phyloP scores from a whole-genome alignment of 2,888 invertebrate species.

The Pasiphila rectangulata region DNA sequence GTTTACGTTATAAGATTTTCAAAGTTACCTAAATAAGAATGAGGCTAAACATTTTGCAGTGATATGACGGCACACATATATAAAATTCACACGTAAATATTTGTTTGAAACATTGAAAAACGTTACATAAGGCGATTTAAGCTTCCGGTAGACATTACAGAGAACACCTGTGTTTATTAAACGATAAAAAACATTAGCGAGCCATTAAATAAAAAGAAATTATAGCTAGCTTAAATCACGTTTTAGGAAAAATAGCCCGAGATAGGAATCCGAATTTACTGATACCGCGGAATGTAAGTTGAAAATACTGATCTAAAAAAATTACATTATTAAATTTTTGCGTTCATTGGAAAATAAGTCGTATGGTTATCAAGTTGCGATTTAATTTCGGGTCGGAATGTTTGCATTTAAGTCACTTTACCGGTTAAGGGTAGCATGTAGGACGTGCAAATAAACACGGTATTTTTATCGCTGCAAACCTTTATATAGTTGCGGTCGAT shows the following conservation, averaged over 20 bases:
- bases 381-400: slow-evolving; percentile 48
- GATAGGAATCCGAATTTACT: slow-evolving; percentile 75
- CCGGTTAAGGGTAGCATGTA: slow-evolving; percentile 65
- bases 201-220: slow-evolving; percentile 22
- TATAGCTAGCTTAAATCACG: slow-evolving; percentile 62
- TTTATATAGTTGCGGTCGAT: slow-evolving; percentile 81
- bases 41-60: slow-evolving; percentile 41
- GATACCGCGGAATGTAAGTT: slow-evolving; percentile 72
- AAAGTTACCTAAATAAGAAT: slow-evolving; percentile 44
- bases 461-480: slow-evolving; percentile 80
- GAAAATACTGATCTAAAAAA: slow-evolving; percentile 46
- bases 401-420: slow-evolving; percentile 53
- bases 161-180: slow-evolving; percentile 45
- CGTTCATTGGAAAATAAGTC: slow-evolving; percentile 47
- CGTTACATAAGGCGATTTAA: slow-evolving; percentile 46
- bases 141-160: slow-evolving; percentile 43
- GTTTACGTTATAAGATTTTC: slow-evolving; percentile 41
- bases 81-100: background rate
- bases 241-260: slow-evolving; percentile 60
- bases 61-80: slow-evolving; percentile 43
- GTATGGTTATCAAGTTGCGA: slow-evolving; percentile 48
- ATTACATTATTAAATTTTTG: slow-evolving; percentile 39
- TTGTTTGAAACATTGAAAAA: slow-evolving; percentile 31
- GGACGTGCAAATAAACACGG: slow-evolving; percentile 81
- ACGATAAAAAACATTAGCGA: slow-evolving; percentile 16